Evolutionary conservation across 2,797 vertebrate genomes (phyloP), one percentile per base, ranked within the genome.

Genomic region (Urophycis tenuis): DNA sequence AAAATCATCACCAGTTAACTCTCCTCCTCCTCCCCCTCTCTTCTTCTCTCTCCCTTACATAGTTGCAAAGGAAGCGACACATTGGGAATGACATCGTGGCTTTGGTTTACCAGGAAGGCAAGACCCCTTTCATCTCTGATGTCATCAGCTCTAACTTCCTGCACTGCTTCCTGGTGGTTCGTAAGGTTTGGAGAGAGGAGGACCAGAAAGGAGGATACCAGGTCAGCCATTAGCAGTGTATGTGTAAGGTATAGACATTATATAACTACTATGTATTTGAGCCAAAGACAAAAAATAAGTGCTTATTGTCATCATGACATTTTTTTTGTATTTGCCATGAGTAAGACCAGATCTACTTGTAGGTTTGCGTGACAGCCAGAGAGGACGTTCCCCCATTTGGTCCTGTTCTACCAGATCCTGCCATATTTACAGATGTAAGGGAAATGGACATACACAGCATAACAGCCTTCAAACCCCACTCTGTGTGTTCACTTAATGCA

Each of bases 21-120:
- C 45, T 49, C 5, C 49, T 4, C 17, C 6, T 35, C 73, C 9
- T 64, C 60, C 60, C 29, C 60, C 53, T 77, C 71, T 76, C 45
- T 76, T 7, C 22, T 79, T 6, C 12, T 49, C 5, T 64, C 49
- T 4, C 15, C 6, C 34, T 73, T 5, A 10, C 67, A 74, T 88
- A 97, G 96, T 91, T 97, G 75, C 96, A 97, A 86, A 93, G 95
- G 80, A 97, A 97, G 84, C 93, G 96, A 80, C 96, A 97, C 88
- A 96, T 97, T 39, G 96, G 96, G 33, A 97, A 97, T 75, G 96
- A 97, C 85, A 97, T 97, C 1, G 95, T 97, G 75, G 93, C 95
- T 32, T 80, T 97, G 82, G 93, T 97, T 77, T 97, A 95, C 87
- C 96, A 97, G 87, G 95, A 96, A n/a, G 94, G 95, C 70, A 91